Conservation (phyloP, 2,888 invertebrate genomes). For the Cryptophagus acutangulus region DNA sequence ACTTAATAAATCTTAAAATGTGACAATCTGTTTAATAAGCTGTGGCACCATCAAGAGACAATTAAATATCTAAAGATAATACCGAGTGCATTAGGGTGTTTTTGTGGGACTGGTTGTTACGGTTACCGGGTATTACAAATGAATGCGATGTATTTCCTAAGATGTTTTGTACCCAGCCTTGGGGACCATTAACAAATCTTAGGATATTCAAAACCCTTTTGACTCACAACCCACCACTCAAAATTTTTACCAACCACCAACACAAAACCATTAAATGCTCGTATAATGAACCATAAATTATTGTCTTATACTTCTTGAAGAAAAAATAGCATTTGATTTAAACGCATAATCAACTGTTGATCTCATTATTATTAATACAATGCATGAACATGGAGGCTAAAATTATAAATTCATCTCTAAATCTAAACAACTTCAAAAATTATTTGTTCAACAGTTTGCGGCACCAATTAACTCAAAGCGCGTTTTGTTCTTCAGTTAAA, state of each 20-base stretch:
- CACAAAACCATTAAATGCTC: conserved; percentile 19
- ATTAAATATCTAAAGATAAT: conserved; percentile 34
- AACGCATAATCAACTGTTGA: conserved; percentile 7
- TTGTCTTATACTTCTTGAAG: conserved; percentile 6
- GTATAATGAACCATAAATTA: conserved; percentile 9
- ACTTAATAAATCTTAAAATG: not conserved
- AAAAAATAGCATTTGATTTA: no score
- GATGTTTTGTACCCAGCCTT: conserved; percentile 33
- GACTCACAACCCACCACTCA: no score
- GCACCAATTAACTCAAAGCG: no score
- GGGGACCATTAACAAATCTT: conserved; percentile 35
- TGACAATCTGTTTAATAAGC: conserved; percentile 18
- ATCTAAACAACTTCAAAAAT: no score
- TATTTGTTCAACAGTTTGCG: no score
- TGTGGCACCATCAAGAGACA: conserved; percentile 26
- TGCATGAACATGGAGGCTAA: no score
- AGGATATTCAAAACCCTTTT: conserved; percentile 22
- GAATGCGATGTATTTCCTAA: conserved; percentile 32
- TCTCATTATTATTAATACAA: no score
- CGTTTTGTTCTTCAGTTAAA: no score
- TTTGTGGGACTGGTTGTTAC: conserved; percentile 29
- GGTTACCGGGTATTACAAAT: conserved; percentile 32
- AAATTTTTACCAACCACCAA: conserved; percentile 18
- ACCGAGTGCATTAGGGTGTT: conserved; percentile 31
- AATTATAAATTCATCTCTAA: no score